A percentile compares a stretch with the other conserved stretches of the same genome.
These are phyloP conservation scores for Thymallus thymallus DNA, from an alignment of 2,113 vertebrate genomes.

Conservation along the genomic window DNA sequence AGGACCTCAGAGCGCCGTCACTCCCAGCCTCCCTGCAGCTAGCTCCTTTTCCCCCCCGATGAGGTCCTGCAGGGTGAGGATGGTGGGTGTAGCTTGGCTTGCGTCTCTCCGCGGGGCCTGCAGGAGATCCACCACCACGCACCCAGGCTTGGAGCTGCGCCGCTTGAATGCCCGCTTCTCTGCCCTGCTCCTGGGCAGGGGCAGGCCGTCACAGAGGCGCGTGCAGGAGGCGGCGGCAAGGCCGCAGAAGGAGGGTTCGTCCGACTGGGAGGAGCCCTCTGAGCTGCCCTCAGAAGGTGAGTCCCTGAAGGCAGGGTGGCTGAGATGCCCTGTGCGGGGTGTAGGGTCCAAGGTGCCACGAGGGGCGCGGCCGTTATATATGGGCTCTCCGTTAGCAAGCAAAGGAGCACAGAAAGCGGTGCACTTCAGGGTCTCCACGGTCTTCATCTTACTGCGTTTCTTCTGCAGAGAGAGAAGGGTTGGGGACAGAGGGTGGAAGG, in stretches of 20 bases:
- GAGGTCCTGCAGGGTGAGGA: constrained; percentile 84
- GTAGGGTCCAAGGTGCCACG: constrained; percentile 71
- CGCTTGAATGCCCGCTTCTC: constrained; percentile 86
- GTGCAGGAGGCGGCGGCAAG: constrained; percentile 84
- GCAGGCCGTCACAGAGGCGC: constrained; percentile 83
- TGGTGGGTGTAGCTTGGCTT: constrained; percentile 60
- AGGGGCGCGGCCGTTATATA: constrained; percentile 76
- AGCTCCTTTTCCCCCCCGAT: constrained; percentile 80
- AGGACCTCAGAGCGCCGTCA: constrained; percentile 82
- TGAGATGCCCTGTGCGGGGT: constrained; percentile 71
- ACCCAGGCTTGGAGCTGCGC: constrained; percentile 79
- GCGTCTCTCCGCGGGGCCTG: constrained; percentile 71
- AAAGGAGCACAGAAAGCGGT: constrained; percentile 62
- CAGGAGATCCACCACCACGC: constrained; percentile 79
- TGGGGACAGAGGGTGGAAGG: neutral
- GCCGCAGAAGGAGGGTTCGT: constrained; percentile 94
- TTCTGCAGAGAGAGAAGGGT: constrained; percentile 68
- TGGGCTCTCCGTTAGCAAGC: constrained; percentile 78
- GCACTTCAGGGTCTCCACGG: constrained; percentile 80
- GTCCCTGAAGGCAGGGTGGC: constrained; percentile 78
- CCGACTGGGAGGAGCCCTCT: constrained; percentile 89
- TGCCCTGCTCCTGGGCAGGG: constrained; percentile 77
- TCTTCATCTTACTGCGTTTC: constrained; percentile 84
- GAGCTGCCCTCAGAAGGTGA: constrained; percentile 89
- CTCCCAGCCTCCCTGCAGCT: constrained; percentile 79